A percentile compares a stretch with the other conserved stretches of the same genome.
Evolutionary conservation across 1,140 invertebrate species (phyloP).

Genomic region (Penaeus chinensis): DNA sequence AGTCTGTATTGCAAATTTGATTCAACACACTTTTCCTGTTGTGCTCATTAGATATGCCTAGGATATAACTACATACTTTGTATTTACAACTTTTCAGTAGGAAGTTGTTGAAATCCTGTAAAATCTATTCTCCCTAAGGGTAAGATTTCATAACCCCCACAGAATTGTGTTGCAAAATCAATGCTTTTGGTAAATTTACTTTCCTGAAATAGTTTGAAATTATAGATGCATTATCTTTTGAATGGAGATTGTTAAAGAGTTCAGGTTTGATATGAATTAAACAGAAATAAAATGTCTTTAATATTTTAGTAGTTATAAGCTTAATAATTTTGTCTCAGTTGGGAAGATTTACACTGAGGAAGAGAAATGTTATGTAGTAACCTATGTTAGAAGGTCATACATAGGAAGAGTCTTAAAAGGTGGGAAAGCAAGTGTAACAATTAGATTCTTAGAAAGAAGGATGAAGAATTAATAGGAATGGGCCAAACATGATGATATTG

Average conservation of each 20-base stretch:
- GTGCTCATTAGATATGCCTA: slow-evolving; percentile 9
- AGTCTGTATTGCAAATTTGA: neutral
- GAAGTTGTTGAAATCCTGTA: neutral
- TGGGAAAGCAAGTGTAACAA: neutral
- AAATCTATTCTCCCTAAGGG: slow-evolving; percentile 5
- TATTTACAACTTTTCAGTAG: slow-evolving; percentile 11
- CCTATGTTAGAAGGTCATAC: slow-evolving; percentile 1
- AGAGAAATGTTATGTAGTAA: slow-evolving; percentile 5
- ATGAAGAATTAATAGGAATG: neutral
- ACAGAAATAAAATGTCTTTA: slow-evolving; percentile 11
- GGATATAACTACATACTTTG: slow-evolving; percentile 2
- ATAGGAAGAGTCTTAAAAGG: slow-evolving; percentile 1
- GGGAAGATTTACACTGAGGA: neutral
- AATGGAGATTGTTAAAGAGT: neutral
- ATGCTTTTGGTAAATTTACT: slow-evolving; percentile 6
- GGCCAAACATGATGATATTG: slow-evolving; percentile 5
- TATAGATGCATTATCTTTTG: slow-evolving; percentile 1
- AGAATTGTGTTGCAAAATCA: slow-evolving; percentile 6
- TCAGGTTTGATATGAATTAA: slow-evolving; percentile 11
- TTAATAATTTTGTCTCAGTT: neutral
- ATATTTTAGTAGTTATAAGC: neutral
- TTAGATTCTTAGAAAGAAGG: no score
- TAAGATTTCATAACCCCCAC: slow-evolving; percentile 9
- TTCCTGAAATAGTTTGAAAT: neutral
- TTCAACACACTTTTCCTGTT: slow-evolving; percentile 5